These are phyloP conservation scores for Origma solitaria DNA, from an alignment of 2,113 vertebrate species.

Conservation along the genomic window DNA sequence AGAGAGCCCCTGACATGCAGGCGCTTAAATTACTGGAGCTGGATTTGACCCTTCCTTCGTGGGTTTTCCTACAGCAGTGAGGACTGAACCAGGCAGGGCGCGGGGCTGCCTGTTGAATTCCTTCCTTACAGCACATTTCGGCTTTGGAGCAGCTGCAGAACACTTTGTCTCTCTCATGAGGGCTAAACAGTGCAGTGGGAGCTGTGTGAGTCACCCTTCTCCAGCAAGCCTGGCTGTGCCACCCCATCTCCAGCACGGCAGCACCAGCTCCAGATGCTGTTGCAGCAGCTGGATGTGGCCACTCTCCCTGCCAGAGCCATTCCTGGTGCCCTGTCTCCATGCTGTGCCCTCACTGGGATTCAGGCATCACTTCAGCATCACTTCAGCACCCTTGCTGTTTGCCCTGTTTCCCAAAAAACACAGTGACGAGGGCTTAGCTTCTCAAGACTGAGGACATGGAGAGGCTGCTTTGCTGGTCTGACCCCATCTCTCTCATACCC, in stretches of 20 bases:
- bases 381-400: not conserved
- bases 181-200: not conserved
- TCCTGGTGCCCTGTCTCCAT: not conserved
- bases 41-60: not conserved
- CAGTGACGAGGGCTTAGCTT: not conserved
- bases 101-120: not conserved
- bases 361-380: not conserved
- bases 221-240: slow-evolving; percentile 4
- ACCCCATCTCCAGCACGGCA: not conserved
- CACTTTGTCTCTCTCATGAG: not conserved
- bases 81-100: not conserved
- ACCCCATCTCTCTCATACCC: not conserved
- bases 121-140: not conserved
- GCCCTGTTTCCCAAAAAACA: not conserved
- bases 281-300: not conserved
- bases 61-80: not conserved
- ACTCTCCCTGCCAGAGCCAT: not conserved
- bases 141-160: not conserved
- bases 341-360: not conserved
- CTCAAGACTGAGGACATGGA: fast-evolving
- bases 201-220: not conserved
- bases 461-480: not conserved
- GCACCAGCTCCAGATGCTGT: not conserved
- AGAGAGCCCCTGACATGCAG: not conserved
- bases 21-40: not conserved